Conservation (phyloP, 2,113 vertebrate species). For the Bujurquina vittata region DNA sequence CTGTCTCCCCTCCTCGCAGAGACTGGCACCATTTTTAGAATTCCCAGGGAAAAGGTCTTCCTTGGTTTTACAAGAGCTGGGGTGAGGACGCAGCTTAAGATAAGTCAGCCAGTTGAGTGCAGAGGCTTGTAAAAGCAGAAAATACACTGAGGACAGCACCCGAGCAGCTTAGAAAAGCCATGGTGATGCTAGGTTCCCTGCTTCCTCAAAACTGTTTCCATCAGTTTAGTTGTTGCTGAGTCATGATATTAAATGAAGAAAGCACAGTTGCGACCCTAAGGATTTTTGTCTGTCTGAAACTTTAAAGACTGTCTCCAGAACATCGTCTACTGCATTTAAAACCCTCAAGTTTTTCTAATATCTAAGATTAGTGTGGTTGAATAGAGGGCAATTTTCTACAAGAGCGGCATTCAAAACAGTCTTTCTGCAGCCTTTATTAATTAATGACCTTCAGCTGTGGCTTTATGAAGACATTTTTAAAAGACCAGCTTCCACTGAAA, state of each 20-base stretch:
- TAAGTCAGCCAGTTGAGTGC: conserved; percentile 52
- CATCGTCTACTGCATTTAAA: conserved; percentile 16
- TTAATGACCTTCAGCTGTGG: conserved; percentile 45
- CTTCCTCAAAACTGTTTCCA: conserved; percentile 26
- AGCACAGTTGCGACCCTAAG: conserved; percentile 17
- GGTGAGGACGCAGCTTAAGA: conserved; percentile 58
- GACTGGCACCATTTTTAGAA: conserved; percentile 73
- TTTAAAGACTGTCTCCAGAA: conserved; percentile 6
- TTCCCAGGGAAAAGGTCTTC: conserved; percentile 61
- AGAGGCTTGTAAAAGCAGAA: conserved; percentile 46
- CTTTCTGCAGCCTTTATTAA: conserved; percentile 34
- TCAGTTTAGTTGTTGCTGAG: conserved; percentile 19
- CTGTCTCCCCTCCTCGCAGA: conserved; percentile 48
- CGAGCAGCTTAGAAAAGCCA: conserved; percentile 56
- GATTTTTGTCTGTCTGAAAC: conserved; percentile 16
- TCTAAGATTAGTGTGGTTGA: conserved; percentile 34
- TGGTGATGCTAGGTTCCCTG: conserved; percentile 16
- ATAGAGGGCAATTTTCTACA: conserved; percentile 30
- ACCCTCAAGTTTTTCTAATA: conserved; percentile 8
- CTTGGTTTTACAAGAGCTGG: conserved; percentile 42
- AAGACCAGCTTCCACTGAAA: conserved; percentile 34
- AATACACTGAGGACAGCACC: conserved; percentile 41
- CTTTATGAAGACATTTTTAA: conserved; percentile 35
- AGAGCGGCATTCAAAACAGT: conserved; percentile 36
- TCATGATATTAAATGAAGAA: conserved; percentile 30